phyloP scores from a whole-genome alignment of 2,113 vertebrate genomes.

The Notechis scutatus region DNA sequence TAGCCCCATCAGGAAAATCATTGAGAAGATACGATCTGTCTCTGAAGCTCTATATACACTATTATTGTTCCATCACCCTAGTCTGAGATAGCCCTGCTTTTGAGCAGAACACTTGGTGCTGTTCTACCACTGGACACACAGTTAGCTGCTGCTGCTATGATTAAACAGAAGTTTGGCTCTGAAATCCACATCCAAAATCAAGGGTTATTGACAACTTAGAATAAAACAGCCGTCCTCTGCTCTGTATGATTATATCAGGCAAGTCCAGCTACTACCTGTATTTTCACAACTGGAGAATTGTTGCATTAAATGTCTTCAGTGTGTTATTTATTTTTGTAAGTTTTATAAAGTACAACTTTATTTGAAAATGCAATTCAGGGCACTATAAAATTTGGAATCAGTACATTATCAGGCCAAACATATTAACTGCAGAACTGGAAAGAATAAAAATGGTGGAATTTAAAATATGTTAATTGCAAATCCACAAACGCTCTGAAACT shows the following conservation, averaged over 20 bases:
- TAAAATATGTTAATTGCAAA: background rate
- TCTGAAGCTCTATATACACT: background rate
- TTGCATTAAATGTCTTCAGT: background rate
- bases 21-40: background rate
- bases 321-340: background rate
- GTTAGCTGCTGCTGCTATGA: fast-evolving
- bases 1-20: background rate
- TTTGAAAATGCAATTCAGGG: background rate
- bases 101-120: background rate
- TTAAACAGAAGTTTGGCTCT: fast-evolving
- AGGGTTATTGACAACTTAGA: fast-evolving
- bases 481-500: background rate
- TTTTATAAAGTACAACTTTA: background rate
- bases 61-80: background rate
- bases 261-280: background rate
- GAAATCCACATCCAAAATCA: fast-evolving
- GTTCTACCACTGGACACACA: fast-evolving
- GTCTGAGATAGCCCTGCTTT: background rate
- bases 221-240: background rate
- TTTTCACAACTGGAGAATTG: background rate
- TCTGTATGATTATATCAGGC: background rate
- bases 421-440: background rate
- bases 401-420: background rate
- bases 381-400: background rate
- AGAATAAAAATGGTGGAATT: background rate